Base-by-base conservation (phyloP, 2,113 vertebrate species). In the Castor canadensis region DNA sequence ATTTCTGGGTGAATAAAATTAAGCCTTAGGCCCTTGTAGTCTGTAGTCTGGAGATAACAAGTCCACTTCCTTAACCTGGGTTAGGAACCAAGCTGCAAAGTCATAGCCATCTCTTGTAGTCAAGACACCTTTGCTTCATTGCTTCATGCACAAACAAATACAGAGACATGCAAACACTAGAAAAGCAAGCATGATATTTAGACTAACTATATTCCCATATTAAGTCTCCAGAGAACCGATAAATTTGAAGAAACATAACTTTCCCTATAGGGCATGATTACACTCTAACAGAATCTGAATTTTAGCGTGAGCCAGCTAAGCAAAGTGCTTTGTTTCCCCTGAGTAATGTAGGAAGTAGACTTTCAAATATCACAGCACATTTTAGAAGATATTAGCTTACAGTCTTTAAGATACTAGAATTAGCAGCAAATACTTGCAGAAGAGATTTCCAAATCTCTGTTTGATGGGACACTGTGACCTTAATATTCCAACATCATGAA, bases 361-460 rank as follows among this genome's bases (percentile, higher is more conserved):
- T 96, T 97, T 96, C 92, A 97, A 95, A 93, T 91, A 94, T 93
- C 90, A 92, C 71, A 73, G 90, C 81, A 38, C 71, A 66, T 95
- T 94, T 96, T 87, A 89, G 80, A 97, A 92, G 94, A 67, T 95
- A 96, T 96, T 97, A 92, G 80, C 56, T 97, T 95, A 97, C 90
- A 96, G 87, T 84, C 54, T 96, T 97, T 97, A 87, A 80, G 94
- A 95, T 84, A 43, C 92, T 95, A 93, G 94, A 97, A 96, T 97
- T 97, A 95, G 92, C 90, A 95, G 72, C 94, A 90, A 95, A 90
- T 92, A 56, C 72, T 85, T 93, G 71, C 83, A 92, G 84, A 87
- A 89, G 64, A 89, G 71, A 97, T 94, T 93, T 96, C 72, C 87
- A 96, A 71, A 86, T 89, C 88, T 94, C 87, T 67, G 4, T 92